A percentile compares a stretch with the other conserved stretches of the same genome.
These are phyloP conservation scores for Drosophila sp. DNA, from an alignment of 1,140 invertebrate species.

Conservation along the genomic window DNA sequence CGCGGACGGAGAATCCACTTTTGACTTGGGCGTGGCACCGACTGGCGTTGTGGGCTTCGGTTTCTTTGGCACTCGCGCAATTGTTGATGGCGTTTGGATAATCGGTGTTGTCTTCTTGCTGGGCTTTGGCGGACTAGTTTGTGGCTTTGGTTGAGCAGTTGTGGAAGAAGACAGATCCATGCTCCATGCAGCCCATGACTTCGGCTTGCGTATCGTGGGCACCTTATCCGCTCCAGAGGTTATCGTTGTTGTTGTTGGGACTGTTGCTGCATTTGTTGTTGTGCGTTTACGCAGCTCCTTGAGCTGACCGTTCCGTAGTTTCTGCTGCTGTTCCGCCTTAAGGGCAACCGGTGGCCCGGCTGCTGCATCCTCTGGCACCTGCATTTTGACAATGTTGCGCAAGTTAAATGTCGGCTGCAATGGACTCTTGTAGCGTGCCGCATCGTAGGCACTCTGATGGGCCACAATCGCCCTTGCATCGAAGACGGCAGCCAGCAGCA, in stretches of 20 bases:
- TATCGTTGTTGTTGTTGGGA: background rate
- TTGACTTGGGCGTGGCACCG: conserved; percentile 41
- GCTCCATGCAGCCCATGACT: conserved; percentile 66
- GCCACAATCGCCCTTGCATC: conserved; percentile 90
- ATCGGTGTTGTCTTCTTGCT: conserved; percentile 48
- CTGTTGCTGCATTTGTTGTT: too few species aligned
- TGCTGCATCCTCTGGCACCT: conserved; percentile 54
- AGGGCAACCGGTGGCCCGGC: conserved; percentile 23
- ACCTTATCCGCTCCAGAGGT: conserved; percentile 2
- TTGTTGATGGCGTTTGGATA: background rate
- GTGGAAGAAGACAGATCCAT: conserved; percentile 50
- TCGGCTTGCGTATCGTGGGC: conserved; percentile 41
- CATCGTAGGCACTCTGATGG: conserved; percentile 85
- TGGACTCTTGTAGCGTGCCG: conserved; percentile 85
- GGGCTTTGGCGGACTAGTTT: conserved; percentile 43
- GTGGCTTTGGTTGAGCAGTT: conserved; percentile 39
- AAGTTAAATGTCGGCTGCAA: conserved; percentile 87
- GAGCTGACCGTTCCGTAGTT: conserved; percentile 31
- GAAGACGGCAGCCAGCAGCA: conserved; percentile 89
- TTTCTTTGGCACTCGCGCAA: conserved; percentile 53
- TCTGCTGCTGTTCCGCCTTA: conserved; percentile 40
- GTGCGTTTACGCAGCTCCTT: conserved; percentile 61
- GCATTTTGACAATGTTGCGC: conserved; percentile 84
- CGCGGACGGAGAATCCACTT: conserved; percentile 24
- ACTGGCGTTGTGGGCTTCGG: conserved; percentile 36